Evolutionary conservation across 2,888 invertebrate species (phyloP), one percentile per base, ranked within the genome.

Genomic region (Sinelater perroti): DNA sequence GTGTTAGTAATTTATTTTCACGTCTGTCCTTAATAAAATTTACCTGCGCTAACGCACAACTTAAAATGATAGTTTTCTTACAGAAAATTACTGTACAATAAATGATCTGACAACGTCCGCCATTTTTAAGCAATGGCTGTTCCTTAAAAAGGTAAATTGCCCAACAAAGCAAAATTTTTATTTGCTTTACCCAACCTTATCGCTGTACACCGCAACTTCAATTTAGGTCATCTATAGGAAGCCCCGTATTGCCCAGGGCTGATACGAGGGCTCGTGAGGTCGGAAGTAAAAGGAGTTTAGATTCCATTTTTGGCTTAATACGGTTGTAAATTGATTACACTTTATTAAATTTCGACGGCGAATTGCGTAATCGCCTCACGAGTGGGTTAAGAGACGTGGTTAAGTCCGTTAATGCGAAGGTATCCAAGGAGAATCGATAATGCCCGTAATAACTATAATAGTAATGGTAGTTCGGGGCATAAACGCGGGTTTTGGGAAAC

Each of bases 301-400:
- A 47, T 40, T 55, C 49, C 47, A 55, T 49, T 55, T 49, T 56
- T 49, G 42, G 44, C 26, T 14, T 49, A 56, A 56, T 49, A 56
- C 16, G 47, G 40, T 31, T 45, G 24, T 57, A 52, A 57, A 52
- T 42, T 53, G 52, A 47, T 57, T 57, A 57, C 20, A 26, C 52
- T 40, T 18, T 38, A 47, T 11, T 24, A 38, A 51, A 52, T 21
- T 57, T 52, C 33, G 46, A 52, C 40, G 47, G 40, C 26, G 52
- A 52, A 52, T 57, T 53, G 57, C 47, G 52, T 42, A 57, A 47
- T 17, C 40, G 26, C 33, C 30, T 38, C 46, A 51, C 44, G 51
- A 57, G 57, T 31, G 52, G 57, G 36, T 45, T 46, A 52, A 52
- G 40, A 52, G 53, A 57, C 53, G 40, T 52, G 47, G 47, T 57